Evolutionary conservation across 2,888 invertebrate genomes (phyloP), one percentile per base, ranked within the genome.

Genomic region (Meta bourneti): DNA sequence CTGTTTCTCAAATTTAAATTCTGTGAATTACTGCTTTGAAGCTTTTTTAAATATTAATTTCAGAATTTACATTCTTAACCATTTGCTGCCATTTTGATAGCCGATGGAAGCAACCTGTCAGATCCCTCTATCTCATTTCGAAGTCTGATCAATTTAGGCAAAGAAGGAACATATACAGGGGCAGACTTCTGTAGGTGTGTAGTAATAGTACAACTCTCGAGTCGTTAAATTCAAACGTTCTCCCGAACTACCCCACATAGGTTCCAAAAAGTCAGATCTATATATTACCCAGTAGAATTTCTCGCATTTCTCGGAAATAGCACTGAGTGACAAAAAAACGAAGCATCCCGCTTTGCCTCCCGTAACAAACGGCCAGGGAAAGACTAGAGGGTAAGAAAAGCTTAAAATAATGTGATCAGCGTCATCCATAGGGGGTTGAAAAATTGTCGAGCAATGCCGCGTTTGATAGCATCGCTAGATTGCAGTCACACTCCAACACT

Each of bases 401-500:
- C 78, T 90, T 90, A 83, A 90, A 90, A 84, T 90, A 90, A 83
- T 90, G 78, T 19, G 83, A 90, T 88, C 81, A 81, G 48, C 19
- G 49, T 74, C 81, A 81, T 81, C 72, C 83, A 72, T 84, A 79
- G 52, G 83, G 84, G 75, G 78, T 78, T 83, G 75, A 89, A 83
- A 89, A 89, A 83, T 82, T 49, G 83, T 54, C 84, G 61, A 79
- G 89, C 78, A 84, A 90, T 90, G 83, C 83, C 52, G 89, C 77
- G 52, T 90, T 84, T 90, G 89, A 90, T 90, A 84, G 83, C 51
- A 90, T 90, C 83, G 78, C 89, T 61, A 77, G 83, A 90, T 90
- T 84, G 89, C 83, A 90, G 78, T 79, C 78, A 72, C 84, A 90
- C 77, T 90, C 77, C 69, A 51, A 72, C 77, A 82, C 77, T 77